Conservation (phyloP, 2,888 invertebrate species). For the Onthophagus sagittarius region DNA sequence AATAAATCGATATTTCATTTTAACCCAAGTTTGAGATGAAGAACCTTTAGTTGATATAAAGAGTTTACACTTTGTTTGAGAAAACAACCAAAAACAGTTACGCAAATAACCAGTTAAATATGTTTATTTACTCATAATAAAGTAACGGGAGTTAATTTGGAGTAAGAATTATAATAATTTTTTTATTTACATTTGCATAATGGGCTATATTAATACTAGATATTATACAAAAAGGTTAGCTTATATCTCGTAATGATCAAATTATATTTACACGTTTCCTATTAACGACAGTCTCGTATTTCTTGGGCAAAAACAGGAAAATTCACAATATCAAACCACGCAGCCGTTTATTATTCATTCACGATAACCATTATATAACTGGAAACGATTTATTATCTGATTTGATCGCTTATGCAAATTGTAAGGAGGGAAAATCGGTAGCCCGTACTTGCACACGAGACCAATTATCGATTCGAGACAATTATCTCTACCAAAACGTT, state of each 20-base stretch:
- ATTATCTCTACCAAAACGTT: neutral
- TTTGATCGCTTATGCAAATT: neutral
- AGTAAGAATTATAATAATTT: too few relatives aligned
- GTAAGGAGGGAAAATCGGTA: neutral
- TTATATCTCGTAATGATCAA: neutral
- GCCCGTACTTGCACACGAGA: neutral
- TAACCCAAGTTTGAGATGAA: too few relatives aligned
- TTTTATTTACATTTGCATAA: too few relatives aligned
- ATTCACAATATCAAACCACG: neutral
- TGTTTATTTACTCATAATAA: too few relatives aligned
- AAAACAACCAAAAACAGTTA: too few relatives aligned
- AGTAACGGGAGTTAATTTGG: too few relatives aligned
- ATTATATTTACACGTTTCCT: neutral
- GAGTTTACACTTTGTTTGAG: too few relatives aligned
- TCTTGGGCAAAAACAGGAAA: neutral
- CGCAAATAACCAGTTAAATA: too few relatives aligned
- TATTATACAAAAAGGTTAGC: too few relatives aligned
- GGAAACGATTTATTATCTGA: neutral
- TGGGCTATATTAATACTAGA: too few relatives aligned
- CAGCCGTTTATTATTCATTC: neutral
- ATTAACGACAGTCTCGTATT: neutral
- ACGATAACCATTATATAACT: neutral
- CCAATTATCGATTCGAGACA: neutral
- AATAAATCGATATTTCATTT: neutral
- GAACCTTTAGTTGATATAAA: too few relatives aligned